phyloP scores from a whole-genome alignment of 2,113 vertebrate genomes.

The Motacilla tschutschensis region DNA sequence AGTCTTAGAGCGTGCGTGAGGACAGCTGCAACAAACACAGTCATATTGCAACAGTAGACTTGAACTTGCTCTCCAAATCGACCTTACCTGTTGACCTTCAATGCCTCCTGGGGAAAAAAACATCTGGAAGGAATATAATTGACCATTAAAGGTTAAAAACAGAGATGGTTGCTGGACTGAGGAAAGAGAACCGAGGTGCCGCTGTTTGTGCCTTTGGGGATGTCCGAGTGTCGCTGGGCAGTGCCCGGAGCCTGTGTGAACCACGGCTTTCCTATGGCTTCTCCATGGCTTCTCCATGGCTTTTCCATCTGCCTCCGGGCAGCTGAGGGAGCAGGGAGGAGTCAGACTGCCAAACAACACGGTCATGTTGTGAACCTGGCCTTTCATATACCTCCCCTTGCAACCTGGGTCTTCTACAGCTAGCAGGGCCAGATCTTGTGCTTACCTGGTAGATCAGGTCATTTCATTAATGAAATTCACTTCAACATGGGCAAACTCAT shows the following conservation, averaged over 20 bases:
- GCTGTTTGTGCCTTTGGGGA: background rate
- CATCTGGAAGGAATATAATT: slow-evolving; percentile 61
- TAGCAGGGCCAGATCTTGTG: background rate
- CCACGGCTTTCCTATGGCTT: background rate
- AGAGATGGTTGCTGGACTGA: slow-evolving; percentile 14
- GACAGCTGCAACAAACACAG: slow-evolving; percentile 27
- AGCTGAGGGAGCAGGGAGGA: slow-evolving; percentile 27
- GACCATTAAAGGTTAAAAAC: slow-evolving; percentile 44
- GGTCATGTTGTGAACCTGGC: slow-evolving; percentile 24
- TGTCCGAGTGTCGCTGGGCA: background rate
- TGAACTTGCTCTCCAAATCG: slow-evolving; percentile 6
- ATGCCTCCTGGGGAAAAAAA: slow-evolving; percentile 44
- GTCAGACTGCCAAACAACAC: slow-evolving; percentile 26
- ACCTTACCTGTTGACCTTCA: slow-evolving; percentile 52
- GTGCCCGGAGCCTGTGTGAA: slow-evolving; percentile 19
- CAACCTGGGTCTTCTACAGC: background rate
- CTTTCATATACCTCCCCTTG: background rate
- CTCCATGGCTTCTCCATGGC: background rate
- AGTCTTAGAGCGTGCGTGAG: background rate
- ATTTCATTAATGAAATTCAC: background rate
- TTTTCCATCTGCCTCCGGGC: slow-evolving; percentile 4
- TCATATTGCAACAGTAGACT: slow-evolving; percentile 9
- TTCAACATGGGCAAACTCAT: background rate
- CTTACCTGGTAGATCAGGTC: slow-evolving; percentile 8
- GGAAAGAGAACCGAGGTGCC: slow-evolving; percentile 30